phyloP scores from a whole-genome alignment of 2,888 invertebrate species.

The Lacanobia oleracea region DNA sequence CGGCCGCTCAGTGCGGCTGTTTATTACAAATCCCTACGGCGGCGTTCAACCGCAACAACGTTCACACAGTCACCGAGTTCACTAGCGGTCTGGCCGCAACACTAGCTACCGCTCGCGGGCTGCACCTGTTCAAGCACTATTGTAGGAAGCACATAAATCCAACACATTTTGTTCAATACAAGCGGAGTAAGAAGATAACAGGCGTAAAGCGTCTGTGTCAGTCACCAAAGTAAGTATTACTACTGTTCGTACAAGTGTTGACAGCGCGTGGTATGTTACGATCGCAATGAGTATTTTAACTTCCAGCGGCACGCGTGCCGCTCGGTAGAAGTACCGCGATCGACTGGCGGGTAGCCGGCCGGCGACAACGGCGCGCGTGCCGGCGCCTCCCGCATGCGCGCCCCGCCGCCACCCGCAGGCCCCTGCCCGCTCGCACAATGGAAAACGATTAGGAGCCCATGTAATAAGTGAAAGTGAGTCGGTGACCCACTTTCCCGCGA shows the following conservation, averaged over 20 bases:
- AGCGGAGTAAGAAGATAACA: slow-evolving; percentile 68
- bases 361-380: slow-evolving; percentile 88
- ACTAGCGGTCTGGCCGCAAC: slow-evolving; percentile 90
- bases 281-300: slow-evolving; percentile 79
- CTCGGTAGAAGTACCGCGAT: slow-evolving; percentile 85
- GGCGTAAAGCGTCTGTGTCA: slow-evolving; percentile 74
- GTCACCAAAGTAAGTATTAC: slow-evolving; percentile 71
- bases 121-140: slow-evolving; percentile 90
- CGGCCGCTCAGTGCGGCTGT: slow-evolving; percentile 87
- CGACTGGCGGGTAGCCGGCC: slow-evolving; percentile 89
- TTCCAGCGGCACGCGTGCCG: slow-evolving; percentile 82
- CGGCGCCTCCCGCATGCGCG: slow-evolving; percentile 90
- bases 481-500: slow-evolving; percentile 97
- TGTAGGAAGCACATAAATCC: slow-evolving; percentile 87
- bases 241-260: slow-evolving; percentile 76
- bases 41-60: slow-evolving; percentile 89
- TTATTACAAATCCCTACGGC: slow-evolving; percentile 86
- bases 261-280: slow-evolving; percentile 85
- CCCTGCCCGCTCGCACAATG: slow-evolving; percentile 92
- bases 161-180: slow-evolving; percentile 86
- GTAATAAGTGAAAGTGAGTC: slow-evolving; percentile 97
- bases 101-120: slow-evolving; percentile 88
- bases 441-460: slow-evolving; percentile 94
- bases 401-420: slow-evolving; percentile 87
- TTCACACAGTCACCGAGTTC: slow-evolving; percentile 90